Base-by-base conservation (phyloP, 2,888 invertebrate species). In the Dryocosmus kuriphilus region DNA sequence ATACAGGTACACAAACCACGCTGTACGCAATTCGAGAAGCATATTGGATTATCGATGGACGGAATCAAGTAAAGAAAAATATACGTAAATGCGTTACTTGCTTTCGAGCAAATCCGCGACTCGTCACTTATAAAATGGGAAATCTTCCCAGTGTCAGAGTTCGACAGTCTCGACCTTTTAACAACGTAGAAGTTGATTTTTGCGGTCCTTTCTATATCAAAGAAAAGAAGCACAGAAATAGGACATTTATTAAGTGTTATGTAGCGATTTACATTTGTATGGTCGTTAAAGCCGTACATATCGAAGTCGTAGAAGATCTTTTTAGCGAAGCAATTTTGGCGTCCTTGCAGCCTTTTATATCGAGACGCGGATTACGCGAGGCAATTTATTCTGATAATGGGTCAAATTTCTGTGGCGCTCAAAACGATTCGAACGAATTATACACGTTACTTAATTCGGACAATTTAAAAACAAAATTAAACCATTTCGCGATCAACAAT, bases 21-120 rank as follows among this genome's bases (percentile, higher is more conserved):
- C 38, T 86, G 19, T 81, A 61, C 6, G 63, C 67, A 5, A 19
- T 87, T 1, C 74, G 80, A 19, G 35, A 78, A 46, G 76, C 85
- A 1, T 89, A 80, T 62, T 89, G 89, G 88, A 87, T 90, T 8
- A 76, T 86, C 4, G 80, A 83, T 11, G 75, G 62, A 1, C 38
- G 38, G 8, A 75, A 24, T 55, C 41, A 75, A n/a, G 24, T 35
- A 11, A 41, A 63, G 30, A 24, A n/a, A 9, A 46, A 46, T 14
- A 46, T 63, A 30, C 11, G 35, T 1, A 55, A 57, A 30, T 51
- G 60, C 32, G 14, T 38, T 2, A 24, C n/a, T 9, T 22, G 24
- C 4, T 27, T 65, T 46, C n/a, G 32, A 9, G 61, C 16, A 1
- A 76, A 32, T 6, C 35, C n/a, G 24, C 19, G n/a, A 1, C 7